A percentile compares a stretch with the other conserved stretches of the same genome.
These are phyloP conservation scores for Chelidonichthys spinosus DNA, from an alignment of 2,797 vertebrate species.

Conservation along the genomic window DNA sequence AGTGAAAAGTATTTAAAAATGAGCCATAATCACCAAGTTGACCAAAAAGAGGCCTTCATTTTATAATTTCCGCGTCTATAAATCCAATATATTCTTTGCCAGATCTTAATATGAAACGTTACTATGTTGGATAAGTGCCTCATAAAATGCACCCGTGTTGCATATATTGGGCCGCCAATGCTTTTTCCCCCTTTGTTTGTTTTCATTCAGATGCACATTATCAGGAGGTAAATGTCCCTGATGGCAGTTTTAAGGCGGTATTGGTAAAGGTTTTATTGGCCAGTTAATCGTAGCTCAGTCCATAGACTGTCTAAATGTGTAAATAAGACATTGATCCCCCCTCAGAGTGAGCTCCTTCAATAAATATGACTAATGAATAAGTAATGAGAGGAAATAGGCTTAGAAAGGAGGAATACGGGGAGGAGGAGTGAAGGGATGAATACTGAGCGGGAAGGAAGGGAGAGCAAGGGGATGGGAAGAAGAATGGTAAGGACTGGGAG, in stretches of 20 bases:
- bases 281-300: conserved; percentile 73
- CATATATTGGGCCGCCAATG: background rate
- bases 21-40: background rate
- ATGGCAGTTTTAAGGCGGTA: conserved; percentile 68
- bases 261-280: conserved; percentile 75
- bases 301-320: conserved; percentile 75
- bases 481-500: background rate
- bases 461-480: background rate
- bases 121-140: conserved; percentile 12
- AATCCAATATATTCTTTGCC: background rate
- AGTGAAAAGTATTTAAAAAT: background rate
- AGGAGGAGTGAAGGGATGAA: conserved; percentile 20
- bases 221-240: conserved; percentile 57
- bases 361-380: conserved; percentile 84
- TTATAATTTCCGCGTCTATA: background rate
- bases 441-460: conserved; percentile 6
- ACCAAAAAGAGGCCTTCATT: background rate
- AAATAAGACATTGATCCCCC: conserved; percentile 83
- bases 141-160: conserved; percentile 1
- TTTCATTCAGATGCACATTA: conserved; percentile 52
- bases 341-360: conserved; percentile 65
- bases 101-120: background rate
- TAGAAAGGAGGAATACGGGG: conserved; percentile 47
- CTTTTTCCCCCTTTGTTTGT: conserved; percentile 30
- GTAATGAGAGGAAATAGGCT: conserved; percentile 80